Evolutionary conservation across 2,888 invertebrate species (phyloP).

Genomic region (Aphodius sticticus): DNA sequence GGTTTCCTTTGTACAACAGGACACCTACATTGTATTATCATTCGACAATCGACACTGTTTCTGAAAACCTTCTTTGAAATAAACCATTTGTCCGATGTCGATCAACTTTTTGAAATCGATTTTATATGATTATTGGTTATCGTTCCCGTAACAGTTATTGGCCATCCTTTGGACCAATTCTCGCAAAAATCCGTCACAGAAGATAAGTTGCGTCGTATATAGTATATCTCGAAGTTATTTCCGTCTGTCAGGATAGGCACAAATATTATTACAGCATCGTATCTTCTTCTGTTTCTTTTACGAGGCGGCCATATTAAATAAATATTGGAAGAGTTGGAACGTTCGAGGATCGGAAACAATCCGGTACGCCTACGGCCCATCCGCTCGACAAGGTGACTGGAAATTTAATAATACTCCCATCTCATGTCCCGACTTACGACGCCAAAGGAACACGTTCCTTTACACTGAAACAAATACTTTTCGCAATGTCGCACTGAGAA

Average conservation of each 20-base stretch:
- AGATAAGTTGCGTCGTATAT: neutral
- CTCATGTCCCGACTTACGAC: neutral
- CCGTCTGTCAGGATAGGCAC: neutral
- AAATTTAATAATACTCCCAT: neutral
- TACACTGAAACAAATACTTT: neutral
- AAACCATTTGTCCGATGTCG: too few species aligned
- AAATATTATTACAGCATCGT: neutral
- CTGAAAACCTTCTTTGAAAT: too few species aligned
- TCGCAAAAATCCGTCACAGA: neutral
- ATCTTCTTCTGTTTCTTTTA: neutral
- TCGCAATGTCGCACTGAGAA: too few species aligned
- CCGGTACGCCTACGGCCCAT: neutral
- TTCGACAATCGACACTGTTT: too few species aligned
- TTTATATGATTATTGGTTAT: too few species aligned
- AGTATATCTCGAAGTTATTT: neutral
- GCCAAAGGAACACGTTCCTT: neutral
- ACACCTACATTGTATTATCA: too few species aligned
- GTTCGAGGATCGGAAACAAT: neutral
- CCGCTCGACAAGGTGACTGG: neutral
- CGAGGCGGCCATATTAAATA: neutral
- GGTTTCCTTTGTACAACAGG: too few species aligned
- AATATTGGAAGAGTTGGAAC: neutral
- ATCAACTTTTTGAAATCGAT: too few species aligned
- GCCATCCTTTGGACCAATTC: neutral
- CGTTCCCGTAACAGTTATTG: neutral